Base-by-base conservation (phyloP, 2,797 vertebrate species). In the Amniataba percoides region DNA sequence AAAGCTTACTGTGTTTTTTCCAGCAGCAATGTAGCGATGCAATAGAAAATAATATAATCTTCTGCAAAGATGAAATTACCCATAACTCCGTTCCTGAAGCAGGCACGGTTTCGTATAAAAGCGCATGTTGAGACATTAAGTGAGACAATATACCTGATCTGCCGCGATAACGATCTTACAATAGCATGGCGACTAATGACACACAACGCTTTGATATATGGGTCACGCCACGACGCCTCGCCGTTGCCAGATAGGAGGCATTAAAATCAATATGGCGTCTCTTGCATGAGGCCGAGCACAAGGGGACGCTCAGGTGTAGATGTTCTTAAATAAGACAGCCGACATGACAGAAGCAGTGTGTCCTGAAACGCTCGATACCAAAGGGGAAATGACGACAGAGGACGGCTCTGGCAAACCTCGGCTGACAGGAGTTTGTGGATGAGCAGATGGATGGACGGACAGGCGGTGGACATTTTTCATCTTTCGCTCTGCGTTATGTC, bases 251-350 rank as follows among this genome's bases (percentile, higher is more conserved):
- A 71, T 36, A 76, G 60, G 23, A 34, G 19, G 62, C 36, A 76
- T 43, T 73, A 73, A 85, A 89, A 88, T 88, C 83, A 77, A 89
- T 88, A 77, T 18, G 23, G 72, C 62, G 68, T 61, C 58, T 43
- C 71, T 74, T 51, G 71, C 67, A 61, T 34, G 63, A 74, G 66
- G 61, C 65, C 21, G 1, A 63, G 74, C 83, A 60, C 46, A 14
- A 16, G 25, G 39, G 39, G 64, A 74, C 2, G 19, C 46, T 81
- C 67, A 59, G 49, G 75, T 86, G 78, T 58, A 74, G 59, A 83
- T 68, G 74, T 63, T 62, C 36, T 70, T 77, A 84, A 86, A 74
- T 77, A 77, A 85, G 78, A 78, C 52, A 45, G 81, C 70, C 62
- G 80, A 83, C 80, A 64, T 83, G 88, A 83, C 78, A 57, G 57